Conservation (phyloP, 2,113 vertebrate genomes). For the Poicephalus gulielmi region DNA sequence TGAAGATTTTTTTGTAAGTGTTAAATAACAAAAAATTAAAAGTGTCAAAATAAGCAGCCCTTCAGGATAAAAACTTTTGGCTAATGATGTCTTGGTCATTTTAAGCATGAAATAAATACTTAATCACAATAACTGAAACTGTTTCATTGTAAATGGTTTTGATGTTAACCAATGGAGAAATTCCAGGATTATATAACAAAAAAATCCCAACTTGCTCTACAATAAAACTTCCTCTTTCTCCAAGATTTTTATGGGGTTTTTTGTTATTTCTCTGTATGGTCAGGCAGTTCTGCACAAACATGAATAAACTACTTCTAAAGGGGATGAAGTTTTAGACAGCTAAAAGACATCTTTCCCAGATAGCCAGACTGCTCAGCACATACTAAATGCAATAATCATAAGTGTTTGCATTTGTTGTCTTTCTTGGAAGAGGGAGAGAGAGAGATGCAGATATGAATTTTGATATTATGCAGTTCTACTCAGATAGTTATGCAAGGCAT, state of each 20-base stretch:
- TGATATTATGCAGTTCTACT: background rate
- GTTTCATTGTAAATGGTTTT: background rate
- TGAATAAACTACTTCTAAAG: background rate
- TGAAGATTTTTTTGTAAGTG: background rate
- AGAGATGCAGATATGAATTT: background rate
- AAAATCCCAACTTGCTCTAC: background rate
- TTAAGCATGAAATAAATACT: background rate
- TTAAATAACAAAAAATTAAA: background rate
- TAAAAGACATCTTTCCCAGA: background rate
- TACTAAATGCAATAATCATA: background rate
- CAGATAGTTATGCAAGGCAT: background rate
- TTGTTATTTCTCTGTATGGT: background rate
- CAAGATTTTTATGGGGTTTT: background rate
- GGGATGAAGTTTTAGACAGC: background rate
- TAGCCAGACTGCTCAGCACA: fast-evolving
- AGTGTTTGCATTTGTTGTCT: background rate
- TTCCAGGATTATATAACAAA: background rate
- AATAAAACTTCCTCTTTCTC: background rate
- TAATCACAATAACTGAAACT: background rate
- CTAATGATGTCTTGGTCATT: background rate
- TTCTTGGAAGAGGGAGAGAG: background rate
- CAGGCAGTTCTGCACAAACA: background rate
- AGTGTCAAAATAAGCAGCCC: background rate
- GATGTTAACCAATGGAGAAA: background rate
- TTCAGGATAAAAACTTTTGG: background rate